phyloP scores from a whole-genome alignment of 2,113 vertebrate genomes.

The Aspidoscelis tigris region DNA sequence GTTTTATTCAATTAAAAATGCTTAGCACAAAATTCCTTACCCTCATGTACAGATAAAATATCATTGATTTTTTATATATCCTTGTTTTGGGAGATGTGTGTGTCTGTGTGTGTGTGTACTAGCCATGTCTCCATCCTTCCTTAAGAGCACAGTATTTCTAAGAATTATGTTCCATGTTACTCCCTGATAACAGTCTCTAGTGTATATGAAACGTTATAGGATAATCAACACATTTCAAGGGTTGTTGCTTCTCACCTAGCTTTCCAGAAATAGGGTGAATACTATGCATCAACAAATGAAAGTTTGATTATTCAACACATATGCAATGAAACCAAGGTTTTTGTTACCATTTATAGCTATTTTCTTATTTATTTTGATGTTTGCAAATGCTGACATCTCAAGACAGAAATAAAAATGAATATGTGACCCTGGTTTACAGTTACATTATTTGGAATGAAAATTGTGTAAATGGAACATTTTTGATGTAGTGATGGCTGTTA shows the following conservation, averaged over 20 bases:
- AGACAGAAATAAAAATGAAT: conserved; percentile 54
- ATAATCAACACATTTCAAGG: conserved; percentile 19
- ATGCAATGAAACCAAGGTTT: conserved; percentile 21
- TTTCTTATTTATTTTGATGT: conserved; percentile 47
- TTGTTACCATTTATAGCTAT: conserved; percentile 34
- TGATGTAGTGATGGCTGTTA: neutral
- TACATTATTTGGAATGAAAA: conserved; percentile 38
- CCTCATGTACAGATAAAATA: too few relatives aligned
- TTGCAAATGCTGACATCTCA: conserved; percentile 44
- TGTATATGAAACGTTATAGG: neutral
- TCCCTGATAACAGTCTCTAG: neutral
- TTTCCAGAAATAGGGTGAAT: conserved; percentile 21
- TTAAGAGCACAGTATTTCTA: neutral
- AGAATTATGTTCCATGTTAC: neutral
- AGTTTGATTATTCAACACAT: conserved; percentile 3
- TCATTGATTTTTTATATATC: neutral
- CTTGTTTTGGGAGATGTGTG: neutral
- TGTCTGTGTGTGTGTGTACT: neutral
- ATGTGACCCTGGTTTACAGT: conserved; percentile 11
- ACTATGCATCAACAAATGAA: conserved; percentile 26
- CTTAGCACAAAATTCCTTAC: neutral
- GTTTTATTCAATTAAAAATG: neutral
- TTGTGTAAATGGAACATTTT: conserved; percentile 19
- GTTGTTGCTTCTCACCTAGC: conserved; percentile 24
- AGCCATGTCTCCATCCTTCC: conserved; percentile 30